Evolutionary conservation across 2,888 invertebrate genomes (phyloP).

Genomic region (Dynastes grantii): DNA sequence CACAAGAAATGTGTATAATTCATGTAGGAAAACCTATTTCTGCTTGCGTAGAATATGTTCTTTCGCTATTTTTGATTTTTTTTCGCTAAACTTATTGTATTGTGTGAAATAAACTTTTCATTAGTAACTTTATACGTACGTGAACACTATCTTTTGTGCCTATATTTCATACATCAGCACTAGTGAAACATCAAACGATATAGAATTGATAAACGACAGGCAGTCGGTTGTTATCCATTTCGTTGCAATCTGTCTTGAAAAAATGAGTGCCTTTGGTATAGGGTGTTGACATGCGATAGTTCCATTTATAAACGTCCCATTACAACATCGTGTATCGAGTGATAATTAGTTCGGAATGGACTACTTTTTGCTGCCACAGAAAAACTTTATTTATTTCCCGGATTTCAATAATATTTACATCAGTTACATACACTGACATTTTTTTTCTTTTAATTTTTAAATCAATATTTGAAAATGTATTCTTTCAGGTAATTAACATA

Average conservation of each 20-base stretch:
- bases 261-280: background rate
- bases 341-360: background rate
- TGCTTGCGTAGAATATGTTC: too few species aligned
- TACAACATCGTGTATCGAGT: background rate
- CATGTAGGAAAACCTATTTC: too few species aligned
- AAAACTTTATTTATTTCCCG: background rate
- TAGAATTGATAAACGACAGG: background rate
- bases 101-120: too few species aligned
- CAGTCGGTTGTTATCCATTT: background rate
- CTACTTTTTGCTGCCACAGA: background rate
- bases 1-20: too few species aligned
- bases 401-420: background rate
- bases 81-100: too few species aligned
- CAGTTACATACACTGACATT: background rate
- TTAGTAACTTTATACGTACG: background rate
- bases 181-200: background rate
- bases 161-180: background rate
- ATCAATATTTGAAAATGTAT: background rate
- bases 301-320: background rate
- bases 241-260: background rate
- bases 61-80: too few species aligned
- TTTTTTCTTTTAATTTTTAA: background rate
- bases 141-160: background rate
- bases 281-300: background rate
- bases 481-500: too few species aligned